Evolutionary conservation across 2,888 invertebrate species (phyloP).

Genomic region (Rhingia campestris): DNA sequence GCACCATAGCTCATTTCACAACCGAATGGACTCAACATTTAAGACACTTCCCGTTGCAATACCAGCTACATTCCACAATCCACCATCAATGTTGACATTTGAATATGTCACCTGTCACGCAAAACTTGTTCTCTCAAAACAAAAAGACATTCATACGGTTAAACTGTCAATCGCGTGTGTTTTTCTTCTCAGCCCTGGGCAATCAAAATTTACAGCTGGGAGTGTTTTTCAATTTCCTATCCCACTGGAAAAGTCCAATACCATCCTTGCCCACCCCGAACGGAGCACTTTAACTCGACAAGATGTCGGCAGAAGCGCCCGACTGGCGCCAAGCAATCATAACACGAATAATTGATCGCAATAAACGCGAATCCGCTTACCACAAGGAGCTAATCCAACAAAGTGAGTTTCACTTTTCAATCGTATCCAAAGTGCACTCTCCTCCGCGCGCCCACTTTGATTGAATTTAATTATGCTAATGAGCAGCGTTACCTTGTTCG

Average conservation of each 20-base stretch:
- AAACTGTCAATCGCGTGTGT: slow-evolving; percentile 68
- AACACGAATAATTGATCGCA: slow-evolving; percentile 88
- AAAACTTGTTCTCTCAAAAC: slow-evolving; percentile 69
- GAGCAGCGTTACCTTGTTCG: slow-evolving; percentile 12
- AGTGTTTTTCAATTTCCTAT: slow-evolving; percentile 27
- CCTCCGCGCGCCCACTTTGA: background rate
- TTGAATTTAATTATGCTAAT: slow-evolving; percentile 68
- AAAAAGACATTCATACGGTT: slow-evolving; percentile 56
- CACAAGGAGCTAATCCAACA: slow-evolving; percentile 91
- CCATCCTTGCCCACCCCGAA: background rate
- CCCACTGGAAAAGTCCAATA: slow-evolving; percentile 5
- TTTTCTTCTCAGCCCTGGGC: slow-evolving; percentile 38
- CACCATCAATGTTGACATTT: slow-evolving; percentile 63
- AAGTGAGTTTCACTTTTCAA: slow-evolving; percentile 86
- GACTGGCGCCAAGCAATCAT: slow-evolving; percentile 89
- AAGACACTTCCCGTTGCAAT: slow-evolving; percentile 14
- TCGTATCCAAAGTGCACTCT: background rate
- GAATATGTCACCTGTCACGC: slow-evolving; percentile 50
- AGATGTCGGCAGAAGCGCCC: slow-evolving; percentile 80
- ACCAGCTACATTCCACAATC: slow-evolving; percentile 22
- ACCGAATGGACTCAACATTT: background rate
- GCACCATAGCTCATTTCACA: background rate
- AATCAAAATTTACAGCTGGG: slow-evolving; percentile 50
- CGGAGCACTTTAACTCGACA: slow-evolving; percentile 42
- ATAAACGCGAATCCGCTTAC: slow-evolving; percentile 88